These are phyloP conservation scores for Callospermophilus lateralis DNA, from an alignment of 2,113 vertebrate species.

Conservation along the genomic window DNA sequence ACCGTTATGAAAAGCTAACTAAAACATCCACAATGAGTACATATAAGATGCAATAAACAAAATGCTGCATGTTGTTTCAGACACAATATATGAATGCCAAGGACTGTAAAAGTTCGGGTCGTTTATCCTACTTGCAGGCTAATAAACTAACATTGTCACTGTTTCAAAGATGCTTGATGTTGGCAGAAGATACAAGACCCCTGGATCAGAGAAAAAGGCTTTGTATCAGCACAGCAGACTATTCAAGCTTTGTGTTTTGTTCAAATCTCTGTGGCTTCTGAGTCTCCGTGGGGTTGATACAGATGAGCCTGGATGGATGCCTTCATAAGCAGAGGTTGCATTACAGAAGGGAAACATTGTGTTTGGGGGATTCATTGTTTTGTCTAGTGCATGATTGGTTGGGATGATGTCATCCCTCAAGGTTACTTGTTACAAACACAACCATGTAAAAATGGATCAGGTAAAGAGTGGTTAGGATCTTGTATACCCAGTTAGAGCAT, in stretches of 20 bases:
- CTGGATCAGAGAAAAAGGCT: slow-evolving; percentile 12
- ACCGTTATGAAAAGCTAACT: too few relatives aligned
- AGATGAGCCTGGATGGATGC: not conserved
- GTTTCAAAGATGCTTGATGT: not conserved
- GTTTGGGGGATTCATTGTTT: not conserved
- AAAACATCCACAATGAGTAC: not conserved
- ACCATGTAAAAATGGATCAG: not conserved
- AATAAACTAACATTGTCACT: not conserved
- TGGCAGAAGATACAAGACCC: not conserved
- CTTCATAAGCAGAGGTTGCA: not conserved
- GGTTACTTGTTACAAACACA: not conserved
- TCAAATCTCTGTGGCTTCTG: not conserved
- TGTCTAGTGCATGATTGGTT: not conserved
- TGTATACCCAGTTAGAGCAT: not conserved
- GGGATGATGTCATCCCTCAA: not conserved
- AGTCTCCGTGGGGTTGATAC: not conserved
- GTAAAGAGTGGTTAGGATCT: not conserved
- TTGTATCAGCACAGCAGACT: not conserved
- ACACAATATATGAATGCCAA: not conserved
- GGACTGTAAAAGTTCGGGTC: not conserved
- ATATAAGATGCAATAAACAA: not conserved
- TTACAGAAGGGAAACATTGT: not conserved
- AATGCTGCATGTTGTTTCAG: not conserved
- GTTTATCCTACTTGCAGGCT: not conserved
- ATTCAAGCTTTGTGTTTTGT: not conserved